These are phyloP conservation scores for Carapus acus DNA, from an alignment of 2,797 vertebrate species.

Conservation along the genomic window DNA sequence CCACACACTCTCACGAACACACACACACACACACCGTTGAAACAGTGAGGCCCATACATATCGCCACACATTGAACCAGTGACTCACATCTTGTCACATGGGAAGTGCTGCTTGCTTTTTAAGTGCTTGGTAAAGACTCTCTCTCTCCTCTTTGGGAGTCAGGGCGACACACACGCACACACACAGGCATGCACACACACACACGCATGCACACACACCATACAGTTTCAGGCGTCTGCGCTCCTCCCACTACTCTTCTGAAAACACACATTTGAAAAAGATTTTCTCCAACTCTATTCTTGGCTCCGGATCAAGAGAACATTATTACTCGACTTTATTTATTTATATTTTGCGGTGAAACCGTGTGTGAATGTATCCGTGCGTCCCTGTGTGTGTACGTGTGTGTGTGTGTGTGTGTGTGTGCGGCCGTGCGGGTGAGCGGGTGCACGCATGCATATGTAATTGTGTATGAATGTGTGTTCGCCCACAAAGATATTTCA, in stretches of 20 bases:
- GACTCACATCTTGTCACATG: slow-evolving; percentile 34
- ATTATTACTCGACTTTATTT: slow-evolving; percentile 73
- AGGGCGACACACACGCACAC: slow-evolving; percentile 49
- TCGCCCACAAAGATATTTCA: slow-evolving; percentile 83
- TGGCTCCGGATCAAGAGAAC: slow-evolving; percentile 73
- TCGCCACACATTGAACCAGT: slow-evolving; percentile 3
- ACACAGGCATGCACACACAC: too few relatives aligned
- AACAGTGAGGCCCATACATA: background rate
- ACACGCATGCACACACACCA: slow-evolving; percentile 52
- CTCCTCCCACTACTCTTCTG: slow-evolving; percentile 65
- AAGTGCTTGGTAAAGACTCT: slow-evolving; percentile 38
- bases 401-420: slow-evolving; percentile 20
- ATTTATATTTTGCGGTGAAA: slow-evolving; percentile 72
- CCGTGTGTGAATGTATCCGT: slow-evolving; percentile 55
- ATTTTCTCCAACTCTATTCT: slow-evolving; percentile 66
- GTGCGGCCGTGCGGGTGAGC: slow-evolving; percentile 36
- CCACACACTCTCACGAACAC: too few relatives aligned
- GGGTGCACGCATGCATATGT: slow-evolving; percentile 49
- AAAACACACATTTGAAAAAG: slow-evolving; percentile 72
- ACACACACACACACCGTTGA: slow-evolving; percentile 33
- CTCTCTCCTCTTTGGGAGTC: slow-evolving; percentile 55
- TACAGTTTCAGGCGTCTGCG: slow-evolving; percentile 65
- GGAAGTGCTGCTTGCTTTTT: slow-evolving; percentile 49
- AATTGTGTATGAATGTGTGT: slow-evolving; percentile 66
- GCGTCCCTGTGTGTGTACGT: slow-evolving; percentile 25